Conservation (phyloP, 2,797 vertebrate species). For the Tympanoctomys barrerae region DNA sequence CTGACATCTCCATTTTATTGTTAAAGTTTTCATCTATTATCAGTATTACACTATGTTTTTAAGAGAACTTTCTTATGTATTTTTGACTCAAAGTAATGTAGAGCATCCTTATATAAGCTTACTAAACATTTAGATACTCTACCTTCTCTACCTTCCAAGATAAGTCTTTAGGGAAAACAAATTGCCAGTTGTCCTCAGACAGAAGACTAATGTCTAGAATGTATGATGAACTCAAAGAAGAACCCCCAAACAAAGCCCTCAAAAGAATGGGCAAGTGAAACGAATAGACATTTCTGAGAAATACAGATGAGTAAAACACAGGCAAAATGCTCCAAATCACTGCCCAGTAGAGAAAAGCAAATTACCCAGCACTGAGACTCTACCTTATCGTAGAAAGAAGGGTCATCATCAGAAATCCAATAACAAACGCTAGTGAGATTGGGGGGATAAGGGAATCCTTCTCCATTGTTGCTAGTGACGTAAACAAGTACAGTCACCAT, state of each 20-base stretch:
- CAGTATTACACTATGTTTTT: not conserved
- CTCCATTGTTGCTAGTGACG: not conserved
- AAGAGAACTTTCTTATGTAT: not conserved
- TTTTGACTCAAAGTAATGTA: not conserved
- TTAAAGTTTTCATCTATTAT: not conserved
- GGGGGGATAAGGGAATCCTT: not conserved
- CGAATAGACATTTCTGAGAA: not conserved
- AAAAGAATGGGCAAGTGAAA: not conserved
- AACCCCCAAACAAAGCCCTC: not conserved
- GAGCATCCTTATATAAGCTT: slow-evolving; percentile 26
- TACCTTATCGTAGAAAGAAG: not conserved
- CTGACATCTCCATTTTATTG: not conserved
- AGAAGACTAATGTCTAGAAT: not conserved
- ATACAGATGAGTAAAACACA: not conserved
- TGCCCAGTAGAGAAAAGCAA: not conserved
- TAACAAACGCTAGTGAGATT: not conserved
- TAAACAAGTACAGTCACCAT: not conserved
- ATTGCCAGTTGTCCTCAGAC: not conserved
- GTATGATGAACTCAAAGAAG: not conserved
- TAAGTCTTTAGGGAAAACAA: not conserved
- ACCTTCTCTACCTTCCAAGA: not conserved
- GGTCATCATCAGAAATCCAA: not conserved
- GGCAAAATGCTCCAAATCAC: not conserved
- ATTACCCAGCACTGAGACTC: not conserved
- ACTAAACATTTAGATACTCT: not conserved